Evolutionary conservation across 2,888 invertebrate genomes (phyloP).

Genomic region (Cerastoderma edule): DNA sequence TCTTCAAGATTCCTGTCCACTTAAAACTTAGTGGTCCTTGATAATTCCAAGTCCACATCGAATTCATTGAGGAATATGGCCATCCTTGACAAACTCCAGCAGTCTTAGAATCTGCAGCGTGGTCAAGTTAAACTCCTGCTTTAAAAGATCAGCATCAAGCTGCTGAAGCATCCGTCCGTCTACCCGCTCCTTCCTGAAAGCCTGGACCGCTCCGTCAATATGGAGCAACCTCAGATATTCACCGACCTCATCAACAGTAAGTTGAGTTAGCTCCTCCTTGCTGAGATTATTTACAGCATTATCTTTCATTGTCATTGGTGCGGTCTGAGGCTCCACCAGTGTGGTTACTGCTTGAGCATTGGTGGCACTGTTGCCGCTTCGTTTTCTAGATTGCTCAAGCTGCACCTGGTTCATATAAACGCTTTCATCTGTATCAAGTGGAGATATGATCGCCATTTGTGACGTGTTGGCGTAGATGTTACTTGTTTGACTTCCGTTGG

Average conservation of each 20-base stretch:
- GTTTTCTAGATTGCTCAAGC: too few species aligned
- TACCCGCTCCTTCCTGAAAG: constrained; percentile 1
- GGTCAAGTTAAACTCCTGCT: constrained; percentile 5
- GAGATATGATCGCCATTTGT: background rate
- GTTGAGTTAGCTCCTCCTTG: background rate
- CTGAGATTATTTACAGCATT: background rate
- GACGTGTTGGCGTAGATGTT: background rate
- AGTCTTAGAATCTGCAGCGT: background rate
- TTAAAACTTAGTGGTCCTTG: too few species aligned
- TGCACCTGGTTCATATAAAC: too few species aligned
- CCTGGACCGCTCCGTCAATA: background rate
- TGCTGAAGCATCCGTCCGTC: constrained; percentile 11
- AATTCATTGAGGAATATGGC: constrained; percentile 17
- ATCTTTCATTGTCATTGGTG: too few species aligned
- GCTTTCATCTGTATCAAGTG: too few species aligned
- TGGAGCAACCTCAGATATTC: constrained; percentile 6
- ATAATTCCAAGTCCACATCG: too few species aligned
- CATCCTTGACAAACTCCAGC: constrained; percentile 2
- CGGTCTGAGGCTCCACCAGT: too few species aligned
- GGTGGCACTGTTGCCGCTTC: too few species aligned
- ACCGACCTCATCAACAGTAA: constrained; percentile 2
- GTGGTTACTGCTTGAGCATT: too few species aligned
- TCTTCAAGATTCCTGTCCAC: too few species aligned
- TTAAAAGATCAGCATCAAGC: constrained; percentile 7
- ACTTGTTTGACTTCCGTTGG: too few species aligned